Percentiles rank a stretch among this genome's conserved stretches.
phyloP scores from a whole-genome alignment of 2,888 invertebrate species.

The Cheiracanthium punctorium region DNA sequence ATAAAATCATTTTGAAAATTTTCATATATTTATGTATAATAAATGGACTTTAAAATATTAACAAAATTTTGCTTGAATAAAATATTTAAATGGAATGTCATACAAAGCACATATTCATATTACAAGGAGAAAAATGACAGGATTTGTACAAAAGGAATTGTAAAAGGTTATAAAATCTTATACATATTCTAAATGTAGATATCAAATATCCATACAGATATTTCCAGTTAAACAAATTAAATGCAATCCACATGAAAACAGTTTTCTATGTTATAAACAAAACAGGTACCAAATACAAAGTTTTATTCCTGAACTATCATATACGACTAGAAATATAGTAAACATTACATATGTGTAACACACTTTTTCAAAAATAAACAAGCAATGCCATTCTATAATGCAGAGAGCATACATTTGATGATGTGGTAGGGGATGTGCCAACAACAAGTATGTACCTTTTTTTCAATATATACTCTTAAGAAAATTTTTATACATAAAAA shows the following conservation, averaged over 20 bases:
- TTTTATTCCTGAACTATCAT: neutral
- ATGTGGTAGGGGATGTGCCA: no score
- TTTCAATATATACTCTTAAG: no score
- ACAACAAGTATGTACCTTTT: no score
- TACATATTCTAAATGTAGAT: neutral
- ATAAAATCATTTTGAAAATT: no score
- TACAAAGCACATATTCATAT: slow-evolving; percentile 1
- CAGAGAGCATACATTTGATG: no score
- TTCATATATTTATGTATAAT: no score
- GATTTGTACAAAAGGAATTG: slow-evolving; percentile 12
- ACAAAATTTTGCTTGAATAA: neutral
- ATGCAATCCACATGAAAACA: neutral
- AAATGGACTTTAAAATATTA: neutral
- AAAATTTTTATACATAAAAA: no score
- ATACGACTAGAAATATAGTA: neutral
- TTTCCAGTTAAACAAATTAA: neutral
- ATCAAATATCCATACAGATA: neutral
- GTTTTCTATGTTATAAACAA: no score
- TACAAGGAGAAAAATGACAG: neutral
- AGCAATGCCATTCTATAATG: no score
- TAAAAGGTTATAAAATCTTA: neutral
- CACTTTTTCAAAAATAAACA: no score
- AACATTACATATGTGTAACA: no score
- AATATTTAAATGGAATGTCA: slow-evolving; percentile 5
- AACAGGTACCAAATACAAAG: neutral